Percentiles rank a stretch among this genome's conserved stretches.
phyloP scores from a whole-genome alignment of 2,797 vertebrate genomes.

The Aplochiton taeniatus region DNA sequence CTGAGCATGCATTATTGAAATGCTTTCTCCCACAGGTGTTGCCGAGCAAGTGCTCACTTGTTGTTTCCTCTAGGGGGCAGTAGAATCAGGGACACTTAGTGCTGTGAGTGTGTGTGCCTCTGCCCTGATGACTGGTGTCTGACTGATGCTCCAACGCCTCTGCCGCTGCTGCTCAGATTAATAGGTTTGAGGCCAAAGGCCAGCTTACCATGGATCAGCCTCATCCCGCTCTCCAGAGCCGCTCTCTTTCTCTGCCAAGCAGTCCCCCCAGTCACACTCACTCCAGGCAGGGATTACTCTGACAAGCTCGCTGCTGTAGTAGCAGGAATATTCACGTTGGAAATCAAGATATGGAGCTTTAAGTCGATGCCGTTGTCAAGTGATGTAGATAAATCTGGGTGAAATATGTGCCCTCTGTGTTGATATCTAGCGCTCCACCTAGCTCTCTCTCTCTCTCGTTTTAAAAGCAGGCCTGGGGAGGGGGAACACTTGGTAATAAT shows the following conservation, averaged over 20 bases:
- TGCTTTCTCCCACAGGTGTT: slow-evolving; percentile 35
- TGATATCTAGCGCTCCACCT: slow-evolving; percentile 27
- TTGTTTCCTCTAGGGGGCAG: slow-evolving; percentile 64
- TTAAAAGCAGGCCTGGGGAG: neutral
- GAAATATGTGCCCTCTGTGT: slow-evolving; percentile 46
- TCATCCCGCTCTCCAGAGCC: slow-evolving; percentile 41
- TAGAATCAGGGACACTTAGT: slow-evolving; percentile 50
- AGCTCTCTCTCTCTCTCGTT: neutral
- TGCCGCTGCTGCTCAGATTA: slow-evolving; percentile 50
- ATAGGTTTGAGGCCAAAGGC: slow-evolving; percentile 56
- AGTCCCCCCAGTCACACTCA: slow-evolving; percentile 31
- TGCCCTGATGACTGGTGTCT: slow-evolving; percentile 21
- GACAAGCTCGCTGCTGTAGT: slow-evolving; percentile 44
- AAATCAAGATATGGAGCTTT: slow-evolving; percentile 65
- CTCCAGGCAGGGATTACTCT: slow-evolving; percentile 65
- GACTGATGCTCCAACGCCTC: slow-evolving; percentile 26
- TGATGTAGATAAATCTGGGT: slow-evolving; percentile 48
- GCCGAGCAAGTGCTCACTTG: slow-evolving; percentile 7
- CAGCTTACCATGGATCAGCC: slow-evolving; percentile 62
- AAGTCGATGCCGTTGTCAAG: slow-evolving; percentile 46
- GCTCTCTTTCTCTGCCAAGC: slow-evolving; percentile 18
- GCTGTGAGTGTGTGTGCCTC: neutral
- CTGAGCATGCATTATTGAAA: slow-evolving; percentile 26
- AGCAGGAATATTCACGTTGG: slow-evolving; percentile 47
- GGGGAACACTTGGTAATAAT: neutral